Evolutionary conservation across 1,140 invertebrate genomes (phyloP).

Genomic region (Caerostris darwini): DNA sequence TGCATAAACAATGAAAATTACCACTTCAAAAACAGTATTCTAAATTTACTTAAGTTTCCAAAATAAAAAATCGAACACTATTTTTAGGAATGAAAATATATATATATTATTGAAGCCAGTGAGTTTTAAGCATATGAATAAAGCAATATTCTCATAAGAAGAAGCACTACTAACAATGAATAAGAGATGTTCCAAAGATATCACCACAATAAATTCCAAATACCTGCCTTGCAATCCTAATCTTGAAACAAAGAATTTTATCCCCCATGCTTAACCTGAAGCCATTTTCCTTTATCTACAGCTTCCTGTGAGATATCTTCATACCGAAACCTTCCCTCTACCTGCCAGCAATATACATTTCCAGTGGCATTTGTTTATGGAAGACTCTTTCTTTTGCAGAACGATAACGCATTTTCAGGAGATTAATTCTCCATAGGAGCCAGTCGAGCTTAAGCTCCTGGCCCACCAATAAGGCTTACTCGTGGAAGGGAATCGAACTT

Average conservation of each 20-base stretch:
- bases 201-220: neutral
- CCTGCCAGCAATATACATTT: neutral
- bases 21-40: too few species aligned
- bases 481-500: neutral
- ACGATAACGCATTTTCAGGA: neutral
- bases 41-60: too few species aligned
- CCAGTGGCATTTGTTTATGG: neutral
- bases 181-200: neutral
- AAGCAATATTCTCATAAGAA: too few species aligned
- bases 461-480: conserved; percentile 7
- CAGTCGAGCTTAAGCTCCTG: neutral
- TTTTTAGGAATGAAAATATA: too few species aligned
- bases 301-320: neutral
- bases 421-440: neutral
- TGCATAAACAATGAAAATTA: too few species aligned
- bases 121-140: too few species aligned
- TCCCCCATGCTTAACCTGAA: neutral
- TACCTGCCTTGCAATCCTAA: neutral
- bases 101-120: too few species aligned
- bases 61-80: too few species aligned
- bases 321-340: neutral
- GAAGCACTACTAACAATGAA: too few species aligned
- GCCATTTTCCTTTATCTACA: neutral
- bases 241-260: neutral
- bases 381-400: neutral